A percentile compares a stretch with the other conserved stretches of the same genome.
phyloP scores from a whole-genome alignment of 2,797 vertebrate species.

The Poeciliopsis gracilis region DNA sequence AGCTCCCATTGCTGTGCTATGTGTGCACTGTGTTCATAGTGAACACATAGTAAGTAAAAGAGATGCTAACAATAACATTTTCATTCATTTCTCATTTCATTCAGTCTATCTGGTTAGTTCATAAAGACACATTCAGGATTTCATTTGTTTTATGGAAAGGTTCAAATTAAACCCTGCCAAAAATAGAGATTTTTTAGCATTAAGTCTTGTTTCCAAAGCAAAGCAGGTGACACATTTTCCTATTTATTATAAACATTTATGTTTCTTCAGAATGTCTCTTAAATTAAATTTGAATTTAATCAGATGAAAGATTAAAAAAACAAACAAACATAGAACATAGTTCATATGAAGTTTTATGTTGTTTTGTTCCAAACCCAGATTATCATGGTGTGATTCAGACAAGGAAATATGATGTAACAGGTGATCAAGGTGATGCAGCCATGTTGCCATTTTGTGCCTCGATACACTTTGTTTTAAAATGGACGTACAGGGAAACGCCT shows the following conservation, averaged over 20 bases:
- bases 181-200: background rate
- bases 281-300: too few relatives aligned
- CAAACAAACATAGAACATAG: background rate
- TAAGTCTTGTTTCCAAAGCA: background rate
- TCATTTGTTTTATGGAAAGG: background rate
- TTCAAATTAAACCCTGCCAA: background rate
- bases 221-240: background rate
- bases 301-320: background rate
- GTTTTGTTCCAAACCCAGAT: background rate
- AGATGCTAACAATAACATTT: too few relatives aligned
- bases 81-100: too few relatives aligned
- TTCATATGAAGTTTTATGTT: background rate
- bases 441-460: background rate
- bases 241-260: too few relatives aligned
- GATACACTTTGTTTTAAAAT: background rate
- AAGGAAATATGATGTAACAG: background rate
- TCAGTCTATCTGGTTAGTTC: too few relatives aligned
- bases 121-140: too few relatives aligned
- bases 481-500: background rate
- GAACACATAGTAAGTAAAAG: too few relatives aligned
- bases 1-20: too few relatives aligned
- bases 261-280: too few relatives aligned
- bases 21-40: too few relatives aligned
- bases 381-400: fast-evolving
- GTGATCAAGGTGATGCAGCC: background rate